Evolutionary conservation across 2,113 vertebrate species (phyloP), one percentile per base, ranked within the genome.

Genomic region (Tenrec ecaudatus): DNA sequence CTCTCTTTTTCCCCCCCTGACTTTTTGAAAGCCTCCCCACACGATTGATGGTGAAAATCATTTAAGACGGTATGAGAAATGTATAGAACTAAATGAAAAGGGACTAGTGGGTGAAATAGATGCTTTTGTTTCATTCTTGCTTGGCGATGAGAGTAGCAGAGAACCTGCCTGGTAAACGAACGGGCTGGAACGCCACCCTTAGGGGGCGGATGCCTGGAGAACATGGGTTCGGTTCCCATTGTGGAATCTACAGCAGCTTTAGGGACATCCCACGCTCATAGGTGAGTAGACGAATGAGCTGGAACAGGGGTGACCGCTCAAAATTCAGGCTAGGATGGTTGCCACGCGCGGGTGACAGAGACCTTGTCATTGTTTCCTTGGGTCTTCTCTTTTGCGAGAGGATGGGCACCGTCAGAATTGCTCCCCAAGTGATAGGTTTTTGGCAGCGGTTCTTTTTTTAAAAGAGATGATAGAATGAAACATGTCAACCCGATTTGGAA

Each of bases 401-500:
- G 64, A 57, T 38, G 23, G 2, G 3, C 38, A 17, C 22, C 77
- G 66, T 66, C 62, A 64, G 76, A 60, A 83, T 1, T 33, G 19
- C 69, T 19, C 69, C 27, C 40, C 40, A 25, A 17, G 31, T 8
- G 47, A 29, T 3, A 29, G 47, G 17, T 29, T 25, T 80, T 88
- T 27, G 62, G 53, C 6, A 1, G 25, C 58, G 16, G 57, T 79
- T 15, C 43, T n/a, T 10, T n/a, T 31, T 33, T 33, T 71, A 33
- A 25, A 66, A 38, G 73, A 89, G 73, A 33, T 33, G 36, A 3
- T 17, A 22, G 69, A 5, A 58, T 83, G 38, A 62, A 47, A n/a
- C 40, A 80, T 71, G 69, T 86, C 64, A 91, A 78, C 1, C 36
- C 68, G 53, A 73, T 80, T 84, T 71, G 85, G 78, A 79, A 86